phyloP scores from a whole-genome alignment of 2,888 invertebrate genomes.

The Epinotia ramella region DNA sequence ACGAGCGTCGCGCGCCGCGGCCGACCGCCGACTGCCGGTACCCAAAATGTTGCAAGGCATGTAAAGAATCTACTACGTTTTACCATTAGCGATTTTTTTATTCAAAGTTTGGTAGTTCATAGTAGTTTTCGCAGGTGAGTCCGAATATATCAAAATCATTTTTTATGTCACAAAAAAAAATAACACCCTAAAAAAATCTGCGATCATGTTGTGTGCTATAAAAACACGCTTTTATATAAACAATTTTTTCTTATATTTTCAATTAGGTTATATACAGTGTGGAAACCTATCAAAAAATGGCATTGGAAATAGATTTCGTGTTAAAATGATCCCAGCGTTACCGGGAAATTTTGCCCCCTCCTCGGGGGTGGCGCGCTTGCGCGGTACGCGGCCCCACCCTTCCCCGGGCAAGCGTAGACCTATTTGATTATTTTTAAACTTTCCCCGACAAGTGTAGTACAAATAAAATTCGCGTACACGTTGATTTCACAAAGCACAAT shows the following conservation, averaged over 20 bases:
- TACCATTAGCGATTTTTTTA: conserved; percentile 51
- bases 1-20: conserved; percentile 67
- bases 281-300: not conserved
- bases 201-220: too few relatives aligned
- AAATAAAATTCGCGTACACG: conserved; percentile 49
- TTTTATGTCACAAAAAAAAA: not conserved
- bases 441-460: conserved; percentile 54
- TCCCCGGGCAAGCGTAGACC: conserved; percentile 65
- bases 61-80: conserved; percentile 53
- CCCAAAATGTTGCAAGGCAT: conserved; percentile 59
- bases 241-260: too few relatives aligned
- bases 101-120: not conserved
- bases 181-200: too few relatives aligned
- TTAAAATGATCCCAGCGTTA: conserved; percentile 64
- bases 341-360: conserved; percentile 56
- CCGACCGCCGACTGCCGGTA: conserved; percentile 74
- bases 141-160: conserved; percentile 1
- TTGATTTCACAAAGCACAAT: conserved; percentile 39
- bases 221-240: too few relatives aligned
- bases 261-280: not conserved
- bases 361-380: conserved; percentile 64
- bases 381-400: conserved; percentile 73
- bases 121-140: conserved; percentile 46
- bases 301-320: conserved; percentile 24
- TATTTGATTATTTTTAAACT: conserved; percentile 65